phyloP scores from a whole-genome alignment of 2,888 invertebrate species.

The Andrena minutula region DNA sequence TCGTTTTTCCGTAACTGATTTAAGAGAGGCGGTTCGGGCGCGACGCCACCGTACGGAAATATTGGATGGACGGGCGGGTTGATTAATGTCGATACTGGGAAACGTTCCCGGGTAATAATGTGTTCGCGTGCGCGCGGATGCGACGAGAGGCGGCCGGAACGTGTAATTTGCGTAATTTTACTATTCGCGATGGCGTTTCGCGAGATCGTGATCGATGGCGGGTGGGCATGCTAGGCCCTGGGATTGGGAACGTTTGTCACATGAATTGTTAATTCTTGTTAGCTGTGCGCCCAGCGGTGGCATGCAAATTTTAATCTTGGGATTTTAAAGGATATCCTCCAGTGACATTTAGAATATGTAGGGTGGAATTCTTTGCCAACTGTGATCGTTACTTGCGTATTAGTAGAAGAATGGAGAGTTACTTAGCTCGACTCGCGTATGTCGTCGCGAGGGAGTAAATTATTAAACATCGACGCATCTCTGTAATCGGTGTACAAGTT shows the following conservation, averaged over 20 bases:
- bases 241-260: slow-evolving; percentile 33
- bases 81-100: slow-evolving; percentile 56
- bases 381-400: too few species aligned
- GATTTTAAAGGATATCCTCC: neutral
- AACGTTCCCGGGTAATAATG: slow-evolving; percentile 50
- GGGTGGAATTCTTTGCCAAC: too few species aligned
- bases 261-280: slow-evolving; percentile 25
- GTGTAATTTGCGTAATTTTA: slow-evolving; percentile 57
- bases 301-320: neutral
- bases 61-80: slow-evolving; percentile 40
- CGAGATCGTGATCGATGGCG: slow-evolving; percentile 55
- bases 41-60: slow-evolving; percentile 32
- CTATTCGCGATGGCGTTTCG: slow-evolving; percentile 57
- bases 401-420: too few species aligned
- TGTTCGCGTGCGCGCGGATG: slow-evolving; percentile 44
- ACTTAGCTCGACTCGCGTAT: neutral
- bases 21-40: slow-evolving; percentile 20
- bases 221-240: slow-evolving; percentile 28
- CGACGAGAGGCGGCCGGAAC: slow-evolving; percentile 18
- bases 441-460: neutral
- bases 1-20: slow-evolving; percentile 30
- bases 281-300: neutral
- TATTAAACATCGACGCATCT: neutral
- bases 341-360: neutral
- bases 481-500: slow-evolving; percentile 47